Evolutionary conservation across 2,113 vertebrate species (phyloP), one percentile per base, ranked within the genome.

Genomic region (Theropithecus gelada): DNA sequence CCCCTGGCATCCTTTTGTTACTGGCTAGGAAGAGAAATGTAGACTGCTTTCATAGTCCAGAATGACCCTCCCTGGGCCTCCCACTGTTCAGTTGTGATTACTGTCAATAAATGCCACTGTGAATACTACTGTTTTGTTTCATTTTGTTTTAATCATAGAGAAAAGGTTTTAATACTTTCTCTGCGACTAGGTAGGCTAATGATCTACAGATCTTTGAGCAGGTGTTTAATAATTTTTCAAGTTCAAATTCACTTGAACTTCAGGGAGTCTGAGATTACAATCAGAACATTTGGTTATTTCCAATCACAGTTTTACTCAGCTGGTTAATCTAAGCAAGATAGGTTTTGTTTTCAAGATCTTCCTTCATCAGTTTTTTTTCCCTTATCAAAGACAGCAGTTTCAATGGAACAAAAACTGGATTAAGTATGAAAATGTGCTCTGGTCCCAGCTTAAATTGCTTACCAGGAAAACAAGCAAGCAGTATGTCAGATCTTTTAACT

Each of bases 291-390:
- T 66, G 61, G 30, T 23, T 96, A 75, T 88, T 86, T 93, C 90
- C 70, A 92, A 79, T 92, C n/a, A 80, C n/a, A 90, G 32, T 87
- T 93, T 89, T 95, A 50, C 94, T 97, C 66, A 78, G 30, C 59
- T 88, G 81, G 16, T 95, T 94, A 72, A 20, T 40, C 38, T 57
- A 40, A 86, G 38, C 12, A 52, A 68, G 11, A 27, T 57, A 64
- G 7, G 30, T 92, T 78, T 76, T 82, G 59, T 55, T 87, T 85
- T 93, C 45, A 72, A 84, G 40, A 52, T 88, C 83, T 92, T 88
- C 55, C 18, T 88, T 64, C 6, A 57, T 66, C 20, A 48, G 3
- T 79, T 80, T 90, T 70, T 30, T 68, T 80, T 50, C 52, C 22
- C 3, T 4, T 8, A 10, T 57, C 66, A 45, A 12, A 72, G 25